These are phyloP conservation scores for Enteromius mattozi DNA, from an alignment of 2,797 vertebrate species.

Conservation along the genomic window DNA sequence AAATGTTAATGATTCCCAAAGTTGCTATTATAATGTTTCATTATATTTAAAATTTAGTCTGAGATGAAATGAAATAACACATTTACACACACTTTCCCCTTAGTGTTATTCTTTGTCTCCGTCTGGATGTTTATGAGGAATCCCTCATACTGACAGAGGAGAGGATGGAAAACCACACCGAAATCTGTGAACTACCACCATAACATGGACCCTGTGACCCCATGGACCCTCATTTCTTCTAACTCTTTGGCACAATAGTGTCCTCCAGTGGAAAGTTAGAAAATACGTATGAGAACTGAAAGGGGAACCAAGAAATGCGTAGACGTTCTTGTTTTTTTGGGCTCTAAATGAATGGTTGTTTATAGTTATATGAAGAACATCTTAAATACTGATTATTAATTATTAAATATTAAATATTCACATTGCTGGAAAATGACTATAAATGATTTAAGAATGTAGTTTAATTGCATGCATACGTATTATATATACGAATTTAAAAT, in stretches of 20 bases:
- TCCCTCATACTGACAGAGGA: constrained; percentile 56
- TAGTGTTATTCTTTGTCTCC: constrained; percentile 57
- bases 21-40: background rate
- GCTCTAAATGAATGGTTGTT: background rate
- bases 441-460: background rate
- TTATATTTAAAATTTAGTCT: background rate
- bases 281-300: background rate
- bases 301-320: background rate
- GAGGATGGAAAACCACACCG: constrained; percentile 22
- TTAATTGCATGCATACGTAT: background rate
- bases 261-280: constrained; percentile 10
- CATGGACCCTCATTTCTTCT: background rate
- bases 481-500: background rate
- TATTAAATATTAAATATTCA: too few species aligned
- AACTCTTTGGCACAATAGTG: background rate
- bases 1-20: background rate
- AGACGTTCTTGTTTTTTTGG: background rate
- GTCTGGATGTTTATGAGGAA: constrained; percentile 54
- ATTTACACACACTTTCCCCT: background rate
- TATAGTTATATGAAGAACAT: background rate
- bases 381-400: too few species aligned
- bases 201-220: constrained; percentile 23
- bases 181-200: constrained; percentile 45
- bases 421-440: background rate
- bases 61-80: background rate